Base-by-base conservation (phyloP, 2,888 invertebrate genomes). In the Blastobasis adustella region DNA sequence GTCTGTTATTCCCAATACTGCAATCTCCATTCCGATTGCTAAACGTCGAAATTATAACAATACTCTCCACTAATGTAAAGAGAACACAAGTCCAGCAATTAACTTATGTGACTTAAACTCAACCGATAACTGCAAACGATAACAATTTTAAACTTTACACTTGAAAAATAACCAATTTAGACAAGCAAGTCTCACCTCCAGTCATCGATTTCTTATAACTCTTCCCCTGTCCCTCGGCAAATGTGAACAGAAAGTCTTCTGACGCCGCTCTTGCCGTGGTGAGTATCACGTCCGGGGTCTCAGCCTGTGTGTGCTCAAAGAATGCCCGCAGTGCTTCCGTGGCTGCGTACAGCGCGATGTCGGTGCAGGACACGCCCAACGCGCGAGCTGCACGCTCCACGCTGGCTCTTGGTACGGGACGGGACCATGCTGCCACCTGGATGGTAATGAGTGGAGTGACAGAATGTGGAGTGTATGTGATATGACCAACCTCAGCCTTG, bases 381-480 rank as follows among this genome's bases (percentile, higher is more conserved):
- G 90, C 89, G 7, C 83, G 83, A 0, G 92, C 90, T 4, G 93
- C 90, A 40, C 89, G 85, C 49, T 89, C 89, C 6, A 94, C 77
- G 9, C 87, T 74, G 0, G 90, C 90, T 5, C 90, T 76, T 6
- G 91, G 82, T 0, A 94, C 90, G 0, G 92, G 90, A 0, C 91
- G 90, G 0, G 93, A 93, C 94, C 94, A 94, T 0, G 92, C 90
- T 4, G 92, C 91, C 1, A 93, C 92, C 87, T 87, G 53, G 0
- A 57, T 3, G 23, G 3, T 23, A 23, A 57, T 53, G n/a, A 23
- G 23, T 23, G 23, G 8, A 10, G 36, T n/a, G 10, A n/a, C 10
- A 37, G 37, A 37, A 10, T 49, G 36, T 39, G 0, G 47, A 23
- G 23, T 23, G 23, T 23, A 23, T n/a, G n/a, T 7, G 43, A 43